Base-by-base conservation (phyloP, 2,113 vertebrate genomes). In the Archilochus colubris region DNA sequence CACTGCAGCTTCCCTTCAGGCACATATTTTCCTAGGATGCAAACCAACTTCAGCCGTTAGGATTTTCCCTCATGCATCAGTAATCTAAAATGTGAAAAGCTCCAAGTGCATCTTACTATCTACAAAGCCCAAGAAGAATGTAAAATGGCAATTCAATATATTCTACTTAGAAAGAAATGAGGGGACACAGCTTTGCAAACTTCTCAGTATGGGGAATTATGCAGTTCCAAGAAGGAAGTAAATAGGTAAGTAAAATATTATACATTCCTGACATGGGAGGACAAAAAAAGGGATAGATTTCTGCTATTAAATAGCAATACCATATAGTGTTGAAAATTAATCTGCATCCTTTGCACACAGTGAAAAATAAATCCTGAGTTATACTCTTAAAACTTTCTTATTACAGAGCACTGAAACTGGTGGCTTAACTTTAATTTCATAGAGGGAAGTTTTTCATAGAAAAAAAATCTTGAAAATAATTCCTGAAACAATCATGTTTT, bases 1-100 rank as follows among this genome's bases (percentile, higher is more conserved):
- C 88, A 72, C 88, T 78, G 87, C 82, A 90, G 93, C 91, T 81
- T 89, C 68, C 63, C 68, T 88, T 57, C 66, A 76, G 68, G 82
- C 94, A 94, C 7, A 4, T 21, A 36, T 61, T 84, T 90, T 75
- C 76, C 68, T 58, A 44, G 44, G 87, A 70, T 83, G 57, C 54
- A 93, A 83, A 81, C 24, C 61, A 82, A 57, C 27, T 59, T 61
- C 69, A 77, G 69, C 27, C 88, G 82, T 38, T 62, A 91, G 68
- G 64, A 67, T 57, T 72, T 57, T 18, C 51, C 40, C 44, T 57
- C 48, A 40, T 86, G 66, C 82, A 68, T 88, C 68, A 57, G n/a
- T 74, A 40, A 86, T 48, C 43, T 72, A 74, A 87, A 89, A 86
- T 3, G 50, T 74, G 54, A 88, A 85, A 78, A 83, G 82, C 57